Conservation (phyloP, 2,113 vertebrate species). For the Ascaphus truei region DNA sequence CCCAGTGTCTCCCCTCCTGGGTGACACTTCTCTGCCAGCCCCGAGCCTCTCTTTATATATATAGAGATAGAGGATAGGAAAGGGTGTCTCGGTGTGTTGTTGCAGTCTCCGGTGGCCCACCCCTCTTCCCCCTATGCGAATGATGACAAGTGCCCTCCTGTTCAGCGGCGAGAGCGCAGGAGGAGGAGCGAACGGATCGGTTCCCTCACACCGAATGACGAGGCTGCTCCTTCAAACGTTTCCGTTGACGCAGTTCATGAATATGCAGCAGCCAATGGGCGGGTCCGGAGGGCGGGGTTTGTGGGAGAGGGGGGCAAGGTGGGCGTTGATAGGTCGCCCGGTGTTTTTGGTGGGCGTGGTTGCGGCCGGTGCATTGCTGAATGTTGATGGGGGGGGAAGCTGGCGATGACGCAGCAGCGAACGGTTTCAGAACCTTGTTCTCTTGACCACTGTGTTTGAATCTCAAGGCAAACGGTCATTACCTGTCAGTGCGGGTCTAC, state of each 20-base stretch:
- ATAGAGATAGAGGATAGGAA: no score
- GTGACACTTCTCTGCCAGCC: no score
- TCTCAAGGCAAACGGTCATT: no score
- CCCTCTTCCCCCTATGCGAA: no score
- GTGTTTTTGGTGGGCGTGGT: neutral
- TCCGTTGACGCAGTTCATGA: constrained; percentile 13
- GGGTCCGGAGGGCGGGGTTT: constrained; percentile 12
- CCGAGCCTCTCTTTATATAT: no score
- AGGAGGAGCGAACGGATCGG: neutral
- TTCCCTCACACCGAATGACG: neutral
- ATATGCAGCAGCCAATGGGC: constrained; percentile 14
- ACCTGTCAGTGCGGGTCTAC: no score
- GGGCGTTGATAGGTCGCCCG: neutral
- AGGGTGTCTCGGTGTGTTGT: no score
- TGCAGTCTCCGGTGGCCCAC: neutral
- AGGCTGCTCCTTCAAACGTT: neutral
- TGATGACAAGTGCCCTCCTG: constrained; percentile 20
- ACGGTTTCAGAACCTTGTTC: no score
- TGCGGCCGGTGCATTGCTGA: neutral
- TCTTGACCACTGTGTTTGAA: no score
- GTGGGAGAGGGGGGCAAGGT: neutral
- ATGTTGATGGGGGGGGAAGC: neutral
- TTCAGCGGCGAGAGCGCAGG: neutral
- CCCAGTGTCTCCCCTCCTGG: no score
- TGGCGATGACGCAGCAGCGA: no score